Percentiles rank a stretch among this genome's conserved stretches.
These are phyloP conservation scores for Parasteatoda lunata DNA, from an alignment of 2,888 invertebrate species.

Conservation along the genomic window DNA sequence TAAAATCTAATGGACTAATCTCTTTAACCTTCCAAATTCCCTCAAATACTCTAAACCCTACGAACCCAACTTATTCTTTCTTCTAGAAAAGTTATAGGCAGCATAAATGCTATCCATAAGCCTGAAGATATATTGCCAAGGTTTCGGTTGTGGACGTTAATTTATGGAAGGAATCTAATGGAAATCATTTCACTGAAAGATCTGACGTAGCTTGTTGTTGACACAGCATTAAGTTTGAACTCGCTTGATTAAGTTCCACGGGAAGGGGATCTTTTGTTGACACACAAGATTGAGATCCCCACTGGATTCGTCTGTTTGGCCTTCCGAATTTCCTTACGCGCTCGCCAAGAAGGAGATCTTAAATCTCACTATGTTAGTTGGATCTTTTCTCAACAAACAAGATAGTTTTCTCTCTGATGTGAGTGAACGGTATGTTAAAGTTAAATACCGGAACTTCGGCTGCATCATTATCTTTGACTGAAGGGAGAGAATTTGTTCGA, in stretches of 20 bases:
- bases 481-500: not conserved
- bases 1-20: not conserved
- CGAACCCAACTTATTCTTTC: not conserved
- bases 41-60: not conserved
- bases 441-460: not conserved
- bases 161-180: conserved; percentile 3
- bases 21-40: not conserved
- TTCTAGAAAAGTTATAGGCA: not conserved
- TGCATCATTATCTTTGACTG: not conserved
- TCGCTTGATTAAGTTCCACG: conserved; percentile 31
- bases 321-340: not conserved
- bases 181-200: conserved; percentile 9
- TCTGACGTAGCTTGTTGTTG: conserved; percentile 18
- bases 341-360: not conserved
- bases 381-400: not conserved
- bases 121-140: not conserved
- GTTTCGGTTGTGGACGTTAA: not conserved
- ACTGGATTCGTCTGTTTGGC: not conserved
- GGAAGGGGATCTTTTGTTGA: conserved; percentile 30
- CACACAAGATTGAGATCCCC: conserved; percentile 20
- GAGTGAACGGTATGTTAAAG: not conserved
- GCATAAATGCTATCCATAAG: not conserved
- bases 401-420: not conserved
- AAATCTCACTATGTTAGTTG: not conserved
- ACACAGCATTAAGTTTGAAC: conserved; percentile 36